Evolutionary conservation across 2,888 invertebrate species (phyloP), one percentile per base, ranked within the genome.

Genomic region (Alloplasta piceator): DNA sequence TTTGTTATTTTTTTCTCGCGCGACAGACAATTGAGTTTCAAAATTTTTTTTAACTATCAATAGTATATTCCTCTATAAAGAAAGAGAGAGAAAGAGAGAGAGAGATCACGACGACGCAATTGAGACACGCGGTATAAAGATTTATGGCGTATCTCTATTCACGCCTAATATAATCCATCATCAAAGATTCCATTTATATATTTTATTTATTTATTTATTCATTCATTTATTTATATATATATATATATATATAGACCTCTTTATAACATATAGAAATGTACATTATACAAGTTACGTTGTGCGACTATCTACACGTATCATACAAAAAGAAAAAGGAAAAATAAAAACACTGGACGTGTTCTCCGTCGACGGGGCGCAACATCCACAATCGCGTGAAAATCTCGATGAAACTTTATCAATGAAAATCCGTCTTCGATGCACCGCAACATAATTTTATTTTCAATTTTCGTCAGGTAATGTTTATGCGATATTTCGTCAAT

Each of bases 241-340:
- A 80, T 85, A 73, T 88, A 82, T 84, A 80, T 85, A 73, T 87
- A 83, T 85, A 85, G 84, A 84, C 83, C 87, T 89, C 87, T 90
- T 86, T 87, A 82, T 86, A 89, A 91, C 89, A 90, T 87, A 87
- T 88, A 89, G 87, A 89, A 89, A 88, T 87, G 89, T 90, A 91
- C 90, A 88, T 88, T 83, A 87, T 89, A 88, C 87, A 88, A 88
- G 84, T 87, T 88, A 88, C 83, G 87, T 86, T 86, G 89, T 90
- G 89, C 89, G 86, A 86, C 89, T 91, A 91, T 91, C 91, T 91
- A 91, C 91, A 91, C 84, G 83, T 91, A 91, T 91, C 68, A 90
- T 91, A 91, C 91, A 91, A 90, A 88, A 87, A 87, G 86, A 83
- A 83, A 90, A 89, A 86, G 86, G 3, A 26, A 26, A 26, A 26